Evolutionary conservation across 1,140 invertebrate genomes (phyloP).

Genomic region (Spodoptera litura): DNA sequence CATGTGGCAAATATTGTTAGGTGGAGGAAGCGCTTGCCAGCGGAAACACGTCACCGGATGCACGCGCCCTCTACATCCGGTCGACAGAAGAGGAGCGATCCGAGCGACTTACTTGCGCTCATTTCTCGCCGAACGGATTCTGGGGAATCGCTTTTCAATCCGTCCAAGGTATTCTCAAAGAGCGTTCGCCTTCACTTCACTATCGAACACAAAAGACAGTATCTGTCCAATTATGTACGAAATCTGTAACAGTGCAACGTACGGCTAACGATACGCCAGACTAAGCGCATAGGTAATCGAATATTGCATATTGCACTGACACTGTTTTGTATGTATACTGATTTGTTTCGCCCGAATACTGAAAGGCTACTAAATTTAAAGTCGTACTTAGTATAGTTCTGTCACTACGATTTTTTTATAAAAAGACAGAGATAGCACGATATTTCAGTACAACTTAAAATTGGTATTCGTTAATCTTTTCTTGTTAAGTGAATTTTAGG

Average conservation of each 20-base stretch:
- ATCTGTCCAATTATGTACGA: slow-evolving; percentile 31
- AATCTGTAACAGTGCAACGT: slow-evolving; percentile 6
- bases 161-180: slow-evolving; percentile 40
- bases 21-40: slow-evolving; percentile 39
- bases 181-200: slow-evolving; percentile 22
- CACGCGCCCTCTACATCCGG: slow-evolving; percentile 48
- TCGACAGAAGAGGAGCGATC: slow-evolving; percentile 33
- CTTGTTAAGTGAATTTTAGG: too few species aligned
- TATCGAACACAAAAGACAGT: slow-evolving; percentile 40
- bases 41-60: slow-evolving; percentile 43
- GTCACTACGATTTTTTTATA: too few species aligned
- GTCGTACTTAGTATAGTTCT: too few species aligned
- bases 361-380: too few species aligned
- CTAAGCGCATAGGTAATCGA: neutral
- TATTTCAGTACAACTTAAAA: too few species aligned
- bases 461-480: too few species aligned
- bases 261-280: neutral
- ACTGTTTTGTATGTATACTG: too few species aligned
- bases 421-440: too few species aligned
- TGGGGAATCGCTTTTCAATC: slow-evolving; percentile 50
- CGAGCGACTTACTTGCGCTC: slow-evolving; percentile 37
- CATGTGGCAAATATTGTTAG: slow-evolving; percentile 48
- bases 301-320: neutral
- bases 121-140: slow-evolving; percentile 47
- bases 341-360: too few species aligned